Conservation (phyloP, 1,140 invertebrate species). For the Monochamus saltuarius region DNA sequence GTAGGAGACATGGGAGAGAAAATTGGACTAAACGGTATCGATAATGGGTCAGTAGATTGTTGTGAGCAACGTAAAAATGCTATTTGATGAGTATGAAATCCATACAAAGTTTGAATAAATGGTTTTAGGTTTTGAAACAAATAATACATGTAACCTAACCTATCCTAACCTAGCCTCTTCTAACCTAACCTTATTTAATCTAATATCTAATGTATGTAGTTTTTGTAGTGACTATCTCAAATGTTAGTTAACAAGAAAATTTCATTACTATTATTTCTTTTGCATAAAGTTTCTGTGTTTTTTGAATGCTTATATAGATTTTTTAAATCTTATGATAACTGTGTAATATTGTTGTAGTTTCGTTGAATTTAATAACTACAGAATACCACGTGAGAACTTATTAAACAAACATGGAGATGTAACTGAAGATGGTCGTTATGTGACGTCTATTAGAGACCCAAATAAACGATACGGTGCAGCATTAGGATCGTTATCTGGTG, state of each 20-base stretch:
- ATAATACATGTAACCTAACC: neutral
- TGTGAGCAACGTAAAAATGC: too few species aligned
- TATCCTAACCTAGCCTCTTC: neutral
- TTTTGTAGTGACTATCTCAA: too few species aligned
- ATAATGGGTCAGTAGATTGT: neutral
- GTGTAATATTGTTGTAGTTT: conserved; percentile 63
- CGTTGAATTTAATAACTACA: conserved; percentile 82
- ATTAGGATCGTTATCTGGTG: conserved; percentile 82
- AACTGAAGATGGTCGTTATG: conserved; percentile 78
- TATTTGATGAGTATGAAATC: too few species aligned
- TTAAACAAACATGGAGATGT: conserved; percentile 89
- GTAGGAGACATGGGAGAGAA: neutral
- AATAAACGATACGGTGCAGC: conserved; percentile 77
- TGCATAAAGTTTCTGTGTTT: too few species aligned
- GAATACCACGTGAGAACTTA: conserved; percentile 77
- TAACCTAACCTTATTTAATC: neutral
- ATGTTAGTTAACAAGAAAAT: too few species aligned
- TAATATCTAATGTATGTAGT: too few species aligned
- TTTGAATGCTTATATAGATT: too few species aligned
- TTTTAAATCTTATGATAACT: too few species aligned
- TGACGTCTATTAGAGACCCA: conserved; percentile 73
- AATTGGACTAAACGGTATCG: neutral
- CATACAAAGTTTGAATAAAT: neutral
- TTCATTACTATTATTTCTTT: too few species aligned
- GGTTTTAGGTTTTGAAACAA: neutral